These are phyloP conservation scores for Antechinus stuartii DNA, from an alignment of 2,113 vertebrate species.

Conservation along the genomic window DNA sequence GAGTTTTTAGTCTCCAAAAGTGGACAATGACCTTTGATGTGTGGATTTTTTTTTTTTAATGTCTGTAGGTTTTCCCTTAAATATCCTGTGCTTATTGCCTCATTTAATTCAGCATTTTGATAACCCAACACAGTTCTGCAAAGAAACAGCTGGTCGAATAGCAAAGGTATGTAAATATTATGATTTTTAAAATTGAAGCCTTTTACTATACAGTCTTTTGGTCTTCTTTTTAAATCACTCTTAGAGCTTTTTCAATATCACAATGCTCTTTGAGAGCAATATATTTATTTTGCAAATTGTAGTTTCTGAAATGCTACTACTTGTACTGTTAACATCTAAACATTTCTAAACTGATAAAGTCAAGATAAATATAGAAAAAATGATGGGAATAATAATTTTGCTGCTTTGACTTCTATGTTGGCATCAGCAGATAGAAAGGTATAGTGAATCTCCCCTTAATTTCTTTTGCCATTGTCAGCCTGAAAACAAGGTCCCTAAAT, in stretches of 20 bases:
- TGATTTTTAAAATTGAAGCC: background rate
- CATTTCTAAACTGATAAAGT: background rate
- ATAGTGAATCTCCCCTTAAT: background rate
- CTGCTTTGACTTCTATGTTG: background rate
- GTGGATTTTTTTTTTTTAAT: constrained; percentile 73
- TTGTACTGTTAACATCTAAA: background rate
- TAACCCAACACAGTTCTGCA: constrained; percentile 97
- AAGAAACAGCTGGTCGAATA: constrained; percentile 97
- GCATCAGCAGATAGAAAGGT: background rate
- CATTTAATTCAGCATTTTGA: constrained; percentile 99
- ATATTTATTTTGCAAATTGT: background rate
- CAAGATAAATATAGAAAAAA: background rate
- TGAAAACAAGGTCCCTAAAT: background rate
- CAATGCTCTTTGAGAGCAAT: background rate
- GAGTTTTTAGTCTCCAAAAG: background rate
- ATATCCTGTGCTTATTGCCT: constrained; percentile 98
- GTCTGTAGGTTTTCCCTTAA: constrained; percentile 95
- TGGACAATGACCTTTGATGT: constrained; percentile 34
- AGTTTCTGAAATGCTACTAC: constrained; percentile 2
- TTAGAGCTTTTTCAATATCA: background rate
- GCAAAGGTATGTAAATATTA: constrained; percentile 88
- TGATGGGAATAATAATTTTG: background rate
- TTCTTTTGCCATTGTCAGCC: background rate
- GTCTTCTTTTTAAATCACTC: constrained; percentile 2
- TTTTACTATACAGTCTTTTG: background rate